Evolutionary conservation across 2,888 invertebrate genomes (phyloP).

Genomic region (Octonoba sinensis): DNA sequence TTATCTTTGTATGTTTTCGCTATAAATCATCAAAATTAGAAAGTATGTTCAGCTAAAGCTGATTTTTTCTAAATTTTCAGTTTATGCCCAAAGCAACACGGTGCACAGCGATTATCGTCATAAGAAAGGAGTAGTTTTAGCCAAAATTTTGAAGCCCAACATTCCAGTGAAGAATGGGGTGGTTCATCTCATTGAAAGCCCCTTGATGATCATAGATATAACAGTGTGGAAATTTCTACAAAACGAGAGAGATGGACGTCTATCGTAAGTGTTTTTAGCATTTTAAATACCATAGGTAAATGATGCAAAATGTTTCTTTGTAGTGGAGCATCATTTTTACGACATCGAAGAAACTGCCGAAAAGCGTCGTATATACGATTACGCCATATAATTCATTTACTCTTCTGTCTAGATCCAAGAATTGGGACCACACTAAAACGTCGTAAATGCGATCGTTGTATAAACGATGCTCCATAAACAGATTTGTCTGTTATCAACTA

Average conservation of each 20-base stretch:
- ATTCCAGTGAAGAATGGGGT: slow-evolving; percentile 94
- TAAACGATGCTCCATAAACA: too few species aligned
- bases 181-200: slow-evolving; percentile 90
- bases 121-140: slow-evolving; percentile 85
- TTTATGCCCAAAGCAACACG: slow-evolving; percentile 78
- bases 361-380: too few species aligned
- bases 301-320: background rate
- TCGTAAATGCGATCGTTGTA: too few species aligned
- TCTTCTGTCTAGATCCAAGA: too few species aligned
- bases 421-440: too few species aligned
- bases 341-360: too few species aligned
- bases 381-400: too few species aligned
- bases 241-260: slow-evolving; percentile 72
- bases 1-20: too few species aligned
- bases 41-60: too few species aligned
- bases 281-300: background rate
- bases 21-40: too few species aligned
- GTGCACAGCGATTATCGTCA: slow-evolving; percentile 73
- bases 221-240: slow-evolving; percentile 86
- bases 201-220: slow-evolving; percentile 92
- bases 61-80: slow-evolving; percentile 73
- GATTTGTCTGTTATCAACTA: too few species aligned
- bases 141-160: slow-evolving; percentile 88
- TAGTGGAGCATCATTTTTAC: too few species aligned
- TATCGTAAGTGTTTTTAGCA: slow-evolving; percentile 36